These are phyloP conservation scores for Nemurella pictetii DNA, from an alignment of 2,888 invertebrate species.

Conservation along the genomic window DNA sequence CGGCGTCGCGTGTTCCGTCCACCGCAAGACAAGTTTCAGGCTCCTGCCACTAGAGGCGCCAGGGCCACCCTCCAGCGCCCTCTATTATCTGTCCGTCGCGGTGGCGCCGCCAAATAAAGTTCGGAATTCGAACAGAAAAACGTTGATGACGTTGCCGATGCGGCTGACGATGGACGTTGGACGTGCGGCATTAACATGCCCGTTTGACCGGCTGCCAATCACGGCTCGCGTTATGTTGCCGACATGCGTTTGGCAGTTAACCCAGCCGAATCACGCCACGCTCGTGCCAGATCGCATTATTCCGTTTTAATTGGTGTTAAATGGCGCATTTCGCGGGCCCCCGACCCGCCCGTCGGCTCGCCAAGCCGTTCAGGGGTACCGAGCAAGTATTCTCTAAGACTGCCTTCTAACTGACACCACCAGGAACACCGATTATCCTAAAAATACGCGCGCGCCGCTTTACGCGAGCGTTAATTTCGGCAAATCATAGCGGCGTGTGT, in stretches of 20 bases:
- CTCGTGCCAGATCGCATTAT: neutral
- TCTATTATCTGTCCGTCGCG: too few species aligned
- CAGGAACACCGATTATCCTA: too few species aligned
- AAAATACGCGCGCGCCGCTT: too few species aligned
- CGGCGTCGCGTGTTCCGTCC: neutral
- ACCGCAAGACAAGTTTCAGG: neutral
- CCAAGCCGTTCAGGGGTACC: too few species aligned
- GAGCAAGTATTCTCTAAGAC: too few species aligned
- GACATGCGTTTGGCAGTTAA: neutral
- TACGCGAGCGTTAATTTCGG: too few species aligned
- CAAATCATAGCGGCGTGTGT: too few species aligned
- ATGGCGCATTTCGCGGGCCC: neutral
- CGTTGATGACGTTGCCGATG: neutral
- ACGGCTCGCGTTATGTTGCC: neutral
- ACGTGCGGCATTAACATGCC: neutral
- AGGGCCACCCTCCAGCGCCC: too few species aligned
- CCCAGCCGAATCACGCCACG: neutral
- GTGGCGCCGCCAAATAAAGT: neutral
- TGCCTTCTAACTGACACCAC: neutral
- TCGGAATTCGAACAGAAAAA: too few species aligned
- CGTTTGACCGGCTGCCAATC: neutral
- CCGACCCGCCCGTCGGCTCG: too few species aligned
- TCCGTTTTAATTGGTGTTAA: neutral
- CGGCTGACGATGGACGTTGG: neutral
- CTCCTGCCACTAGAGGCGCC: too few species aligned